Base-by-base conservation (phyloP, 2,888 invertebrate genomes). In the Serripes groenlandicus region DNA sequence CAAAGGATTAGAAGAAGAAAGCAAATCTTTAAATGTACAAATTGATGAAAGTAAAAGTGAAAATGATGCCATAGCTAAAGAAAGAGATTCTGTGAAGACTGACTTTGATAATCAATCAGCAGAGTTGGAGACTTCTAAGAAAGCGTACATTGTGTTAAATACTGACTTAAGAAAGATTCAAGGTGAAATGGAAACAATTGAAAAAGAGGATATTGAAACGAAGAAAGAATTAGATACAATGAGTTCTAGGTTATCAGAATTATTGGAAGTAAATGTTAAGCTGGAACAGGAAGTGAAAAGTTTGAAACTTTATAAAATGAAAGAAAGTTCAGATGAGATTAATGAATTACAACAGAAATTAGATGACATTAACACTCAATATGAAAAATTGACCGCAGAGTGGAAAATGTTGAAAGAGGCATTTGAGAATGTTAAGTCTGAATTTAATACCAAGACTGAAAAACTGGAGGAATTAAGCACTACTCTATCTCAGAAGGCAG, bases 191-290 rank as follows among this genome's bases (percentile, higher is more conserved):
- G 18, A 66, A 28, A 18, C 15, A 26, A n/a, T 78, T 9, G 35
- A 72, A 28, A 56, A 54, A 1, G 35, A 73, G 4, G 54, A 73
- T 18, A 11, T 30, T 18, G 70, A 76, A 32, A 62, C 30, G 15
- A 66, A 37, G 42, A 42, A 37, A 28, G 66, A 66, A 3, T n/a
- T 37, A 23, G 42, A 66, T 35, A 23, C 23, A 7, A 11, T 42
- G 23, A 21, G 42, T 23, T 21, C 21, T 28, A 76, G 62, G 58
- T 23, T 49, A 30, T 21, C 73, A 37, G 62, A 60, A 42, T 96
- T 96, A 87, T 62, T 62, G 18, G 68, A 78, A 42, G 30, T 34
- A 71, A 60, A 66, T 70, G 18, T 30, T 66, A 28, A 60, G 72
- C 37, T 66, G 5, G 66, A 66, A 42, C 37, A 35, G 23, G 73